Conservation (phyloP, 1,140 invertebrate species). For the Bombus sylvicola region DNA sequence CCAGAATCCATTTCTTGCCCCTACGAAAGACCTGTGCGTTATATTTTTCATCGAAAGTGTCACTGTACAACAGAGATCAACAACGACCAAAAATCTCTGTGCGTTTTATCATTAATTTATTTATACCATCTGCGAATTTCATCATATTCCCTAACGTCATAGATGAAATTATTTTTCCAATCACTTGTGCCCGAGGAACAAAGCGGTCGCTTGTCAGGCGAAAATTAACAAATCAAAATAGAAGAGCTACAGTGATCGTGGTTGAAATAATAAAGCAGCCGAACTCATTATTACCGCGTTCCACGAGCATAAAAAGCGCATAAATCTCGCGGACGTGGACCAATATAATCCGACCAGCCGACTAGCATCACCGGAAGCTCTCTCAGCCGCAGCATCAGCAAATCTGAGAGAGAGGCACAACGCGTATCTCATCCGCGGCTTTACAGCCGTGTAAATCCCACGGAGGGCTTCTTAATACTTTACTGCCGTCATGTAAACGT, state of each 20-base stretch:
- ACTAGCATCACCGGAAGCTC: slow-evolving; percentile 9
- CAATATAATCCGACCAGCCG: slow-evolving; percentile 4
- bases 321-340: slow-evolving; percentile 23
- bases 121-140: too few relatives aligned
- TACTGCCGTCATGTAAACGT: slow-evolving; percentile 58
- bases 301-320: background rate
- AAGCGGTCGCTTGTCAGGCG: background rate
- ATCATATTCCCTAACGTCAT: background rate
- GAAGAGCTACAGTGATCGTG: background rate
- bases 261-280: slow-evolving; percentile 1
- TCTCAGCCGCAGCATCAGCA: slow-evolving; percentile 34
- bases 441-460: slow-evolving; percentile 71
- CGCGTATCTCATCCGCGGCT: slow-evolving; percentile 66
- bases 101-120: too few relatives aligned
- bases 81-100: background rate
- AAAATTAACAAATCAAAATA: background rate
- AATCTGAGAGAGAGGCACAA: background rate
- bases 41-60: background rate
- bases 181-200: background rate
- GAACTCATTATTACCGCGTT: slow-evolving; percentile 14
- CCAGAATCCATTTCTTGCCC: background rate
- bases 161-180: background rate
- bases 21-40: too few relatives aligned
- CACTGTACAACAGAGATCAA: background rate
- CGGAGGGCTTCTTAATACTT: slow-evolving; percentile 70